Evolutionary conservation across 2,888 invertebrate species (phyloP).

Genomic region (Eugnorisma glareosa): DNA sequence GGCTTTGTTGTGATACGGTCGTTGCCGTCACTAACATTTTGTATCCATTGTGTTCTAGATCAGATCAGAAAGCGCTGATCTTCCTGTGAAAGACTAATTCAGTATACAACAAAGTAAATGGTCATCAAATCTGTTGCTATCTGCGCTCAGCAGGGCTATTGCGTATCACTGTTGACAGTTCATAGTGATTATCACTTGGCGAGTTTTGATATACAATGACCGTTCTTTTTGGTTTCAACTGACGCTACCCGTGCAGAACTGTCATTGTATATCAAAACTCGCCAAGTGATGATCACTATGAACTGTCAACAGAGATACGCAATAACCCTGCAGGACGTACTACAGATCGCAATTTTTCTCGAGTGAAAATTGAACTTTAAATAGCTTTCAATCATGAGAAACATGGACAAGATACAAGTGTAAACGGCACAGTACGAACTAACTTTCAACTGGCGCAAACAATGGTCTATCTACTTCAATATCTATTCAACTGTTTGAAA

Average conservation of each 20-base stretch:
- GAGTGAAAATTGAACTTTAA: background rate
- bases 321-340: no score
- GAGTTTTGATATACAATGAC: no score
- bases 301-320: no score
- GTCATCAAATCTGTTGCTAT: background rate
- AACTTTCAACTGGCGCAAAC: conserved; percentile 3
- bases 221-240: no score
- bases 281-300: no score
- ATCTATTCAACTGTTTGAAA: conserved; percentile 12
- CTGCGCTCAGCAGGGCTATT: background rate
- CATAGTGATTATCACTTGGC: no score
- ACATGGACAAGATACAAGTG: background rate
- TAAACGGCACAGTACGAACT: conserved; percentile 2
- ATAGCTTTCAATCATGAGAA: background rate
- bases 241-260: no score
- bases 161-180: no score
- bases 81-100: background rate
- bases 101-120: conserved; percentile 13
- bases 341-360: background rate
- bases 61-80: conserved; percentile 8
- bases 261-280: no score
- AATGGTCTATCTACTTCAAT: background rate
- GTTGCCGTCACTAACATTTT: conserved; percentile 32
- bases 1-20: conserved; percentile 42
- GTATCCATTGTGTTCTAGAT: conserved; percentile 47